Evolutionary conservation across 2,113 vertebrate species (phyloP).

Genomic region (Hemichromis elongatus): DNA sequence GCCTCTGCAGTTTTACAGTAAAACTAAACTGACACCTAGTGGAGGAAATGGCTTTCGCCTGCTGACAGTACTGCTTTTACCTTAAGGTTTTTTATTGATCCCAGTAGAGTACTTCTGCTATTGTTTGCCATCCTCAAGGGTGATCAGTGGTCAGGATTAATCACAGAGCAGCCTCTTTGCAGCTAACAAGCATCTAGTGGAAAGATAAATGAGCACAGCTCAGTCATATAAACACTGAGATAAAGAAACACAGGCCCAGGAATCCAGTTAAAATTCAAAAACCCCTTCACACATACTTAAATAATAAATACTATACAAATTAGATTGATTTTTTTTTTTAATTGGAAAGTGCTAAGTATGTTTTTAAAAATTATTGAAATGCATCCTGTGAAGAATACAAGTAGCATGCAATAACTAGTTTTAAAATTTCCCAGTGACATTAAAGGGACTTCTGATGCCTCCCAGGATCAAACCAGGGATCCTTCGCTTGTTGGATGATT

Average conservation of each 20-base stretch:
- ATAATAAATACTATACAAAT: background rate
- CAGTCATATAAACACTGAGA: background rate
- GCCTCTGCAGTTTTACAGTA: background rate
- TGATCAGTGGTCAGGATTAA: conserved; percentile 29
- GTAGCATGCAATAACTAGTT: background rate
- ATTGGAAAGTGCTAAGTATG: background rate
- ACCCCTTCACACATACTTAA: background rate
- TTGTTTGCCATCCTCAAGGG: background rate
- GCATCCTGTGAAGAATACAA: background rate
- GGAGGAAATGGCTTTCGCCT: background rate
- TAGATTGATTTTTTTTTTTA: background rate
- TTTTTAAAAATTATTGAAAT: background rate
- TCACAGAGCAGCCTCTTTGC: background rate
- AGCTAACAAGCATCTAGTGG: background rate
- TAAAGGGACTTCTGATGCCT: background rate
- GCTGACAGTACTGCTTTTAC: background rate
- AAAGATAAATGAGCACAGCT: conserved; percentile 16
- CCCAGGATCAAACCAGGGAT: background rate
- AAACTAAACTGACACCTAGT: conserved; percentile 58
- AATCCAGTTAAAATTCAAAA: background rate
- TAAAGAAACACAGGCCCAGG: background rate
- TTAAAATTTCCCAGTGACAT: background rate
- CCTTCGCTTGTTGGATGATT: background rate
- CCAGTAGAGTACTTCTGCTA: background rate
- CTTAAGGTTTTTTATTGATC: conserved; percentile 14